phyloP scores from a whole-genome alignment of 2,888 invertebrate genomes.

The Campoplex capitator region DNA sequence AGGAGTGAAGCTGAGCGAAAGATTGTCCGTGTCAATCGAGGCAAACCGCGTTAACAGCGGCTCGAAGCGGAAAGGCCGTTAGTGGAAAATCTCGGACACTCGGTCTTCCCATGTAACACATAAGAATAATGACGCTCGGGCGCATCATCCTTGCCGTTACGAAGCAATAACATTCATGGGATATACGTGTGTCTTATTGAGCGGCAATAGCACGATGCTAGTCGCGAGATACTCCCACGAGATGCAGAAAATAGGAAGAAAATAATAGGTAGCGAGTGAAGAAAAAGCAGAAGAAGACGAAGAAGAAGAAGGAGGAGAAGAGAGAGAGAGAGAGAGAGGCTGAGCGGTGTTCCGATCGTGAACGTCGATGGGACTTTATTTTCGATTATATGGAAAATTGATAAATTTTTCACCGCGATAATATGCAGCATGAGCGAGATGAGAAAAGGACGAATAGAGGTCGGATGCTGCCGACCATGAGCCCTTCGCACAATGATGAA shows the following conservation, averaged over 20 bases:
- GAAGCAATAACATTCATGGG: conserved; percentile 67
- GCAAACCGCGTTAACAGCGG: conserved; percentile 30
- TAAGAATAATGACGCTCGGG: conserved; percentile 70
- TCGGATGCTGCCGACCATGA: neutral
- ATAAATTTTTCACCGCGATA: conserved; percentile 17
- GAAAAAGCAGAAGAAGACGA: neutral
- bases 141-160: conserved; percentile 69
- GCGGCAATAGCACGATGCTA: conserved; percentile 22
- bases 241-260: conserved; percentile 39
- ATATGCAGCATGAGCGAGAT: neutral
- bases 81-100: conserved; percentile 64
- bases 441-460: conserved; percentile 2
- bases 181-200: conserved; percentile 62
- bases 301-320: neutral
- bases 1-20: conserved; percentile 6
- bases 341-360: neutral
- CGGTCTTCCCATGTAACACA: conserved; percentile 72
- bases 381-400: conserved; percentile 37
- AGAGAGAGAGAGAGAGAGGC: neutral
- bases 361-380: conserved; percentile 1
- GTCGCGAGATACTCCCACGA: conserved; percentile 42
- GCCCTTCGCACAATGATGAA: conserved; percentile 3
- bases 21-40: conserved; percentile 37
- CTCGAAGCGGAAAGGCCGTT: conserved; percentile 43
- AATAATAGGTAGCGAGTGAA: conserved; percentile 27